A percentile compares a stretch with the other conserved stretches of the same genome.
These are phyloP conservation scores for Oscheius sp. DNA, from an alignment of 2,888 invertebrate genomes.

Conservation along the genomic window DNA sequence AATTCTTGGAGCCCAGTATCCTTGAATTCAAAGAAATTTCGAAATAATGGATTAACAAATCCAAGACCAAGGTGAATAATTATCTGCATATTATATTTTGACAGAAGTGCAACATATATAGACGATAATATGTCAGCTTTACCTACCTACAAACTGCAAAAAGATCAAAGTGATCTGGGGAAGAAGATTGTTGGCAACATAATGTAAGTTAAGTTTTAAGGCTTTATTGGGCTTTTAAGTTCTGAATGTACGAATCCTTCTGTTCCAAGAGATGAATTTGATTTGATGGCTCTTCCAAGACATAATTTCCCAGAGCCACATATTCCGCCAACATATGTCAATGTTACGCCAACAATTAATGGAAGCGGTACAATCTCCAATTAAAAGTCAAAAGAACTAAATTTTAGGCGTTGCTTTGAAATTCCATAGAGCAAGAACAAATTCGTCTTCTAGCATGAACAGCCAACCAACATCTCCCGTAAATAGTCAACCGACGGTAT, in stretches of 20 bases:
- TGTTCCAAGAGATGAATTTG: slow-evolving; percentile 1
- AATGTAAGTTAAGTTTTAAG: slow-evolving; percentile 20
- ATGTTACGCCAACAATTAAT: slow-evolving; percentile 20
- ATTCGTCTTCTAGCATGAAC: slow-evolving; percentile 2
- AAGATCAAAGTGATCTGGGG: neutral
- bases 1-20: slow-evolving; percentile 12
- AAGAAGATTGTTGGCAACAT: slow-evolving; percentile 32
- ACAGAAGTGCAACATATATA: slow-evolving; percentile 22
- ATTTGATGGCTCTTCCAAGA: slow-evolving; percentile 4
- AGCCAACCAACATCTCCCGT: neutral
- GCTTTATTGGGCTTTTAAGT: neutral
- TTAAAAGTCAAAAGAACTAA: neutral
- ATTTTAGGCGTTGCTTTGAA: slow-evolving; percentile 14
- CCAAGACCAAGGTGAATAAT: slow-evolving; percentile 16
- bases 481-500: neutral
- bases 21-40: neutral
- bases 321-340: slow-evolving; percentile 27
- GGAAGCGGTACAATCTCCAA: slow-evolving; percentile 4
- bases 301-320: slow-evolving; percentile 9
- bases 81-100: too few species aligned
- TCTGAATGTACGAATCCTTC: slow-evolving; percentile 25
- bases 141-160: neutral
- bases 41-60: slow-evolving; percentile 12
- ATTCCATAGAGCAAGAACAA: slow-evolving; percentile 9
- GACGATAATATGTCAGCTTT: neutral